Base-by-base conservation (phyloP, 1,140 invertebrate genomes). In the Drosophila santomea region DNA sequence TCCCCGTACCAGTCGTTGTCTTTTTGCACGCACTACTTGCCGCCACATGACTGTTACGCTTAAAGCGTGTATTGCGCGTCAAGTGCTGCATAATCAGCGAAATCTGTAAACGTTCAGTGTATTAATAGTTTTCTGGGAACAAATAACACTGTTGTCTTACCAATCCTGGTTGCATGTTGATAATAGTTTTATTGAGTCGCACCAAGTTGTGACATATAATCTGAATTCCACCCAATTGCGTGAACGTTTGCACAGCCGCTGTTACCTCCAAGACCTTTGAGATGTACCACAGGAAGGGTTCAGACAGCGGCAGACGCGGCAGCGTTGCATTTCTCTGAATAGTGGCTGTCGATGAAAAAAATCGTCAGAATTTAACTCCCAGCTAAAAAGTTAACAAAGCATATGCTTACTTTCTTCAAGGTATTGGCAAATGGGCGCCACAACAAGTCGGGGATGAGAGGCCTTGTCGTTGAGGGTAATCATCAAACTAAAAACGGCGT, bases 401-500 rank as follows among this genome's bases (percentile, higher is more conserved):
- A 7, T 2, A 39, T 20, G 45, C 94, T 94, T 93, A 95, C 95
- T 93, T 12, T 94, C 94, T 57, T 95, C 94, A 11, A 97, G 93
- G 92, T 96, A 98, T 51, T 95, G 94, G 68, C 96, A 95, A 32
- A 97, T 93, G 0, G 96, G 96, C 75, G 95, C 94, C 45, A 97
- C 94, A 78, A 97, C 95, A 15, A 96, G 93, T 28, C 94, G 94
- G 10, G 96, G 95, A 85, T 95, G 94, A 12, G 96, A 95, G 3
- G 96, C 95, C 79, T 96, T 95, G 38, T 94, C 93, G 11, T 95
- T 95, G 11, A 98, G 93, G 0, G 95, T 95, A 1, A 95, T 94
- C 14, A 98, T 94, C 52, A 98, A 94, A 91, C 96, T 95, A 75
- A 97, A 97, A 2, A 97, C 95, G 8, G 96, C 96, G 90, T 98